These are phyloP conservation scores for Drosophila algonquin DNA, from an alignment of 2,888 invertebrate species.

Conservation along the genomic window DNA sequence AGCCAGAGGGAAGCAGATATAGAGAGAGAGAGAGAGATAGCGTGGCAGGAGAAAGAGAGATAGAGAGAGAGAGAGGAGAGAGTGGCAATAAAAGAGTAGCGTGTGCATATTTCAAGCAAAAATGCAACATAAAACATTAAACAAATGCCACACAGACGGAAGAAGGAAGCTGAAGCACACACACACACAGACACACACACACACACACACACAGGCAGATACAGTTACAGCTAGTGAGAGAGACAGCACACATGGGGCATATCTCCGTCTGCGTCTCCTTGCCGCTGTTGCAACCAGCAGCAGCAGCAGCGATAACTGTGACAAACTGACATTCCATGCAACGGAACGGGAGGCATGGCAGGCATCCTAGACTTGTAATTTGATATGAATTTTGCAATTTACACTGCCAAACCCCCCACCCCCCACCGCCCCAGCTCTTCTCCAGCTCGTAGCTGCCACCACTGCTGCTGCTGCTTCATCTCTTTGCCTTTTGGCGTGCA, in stretches of 20 bases:
- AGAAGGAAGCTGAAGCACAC: constrained; percentile 10
- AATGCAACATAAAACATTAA: constrained; percentile 75
- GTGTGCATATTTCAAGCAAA: constrained; percentile 72
- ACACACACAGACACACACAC: background rate
- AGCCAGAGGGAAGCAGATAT: too few relatives aligned
- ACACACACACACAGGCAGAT: background rate
- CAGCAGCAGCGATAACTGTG: constrained; percentile 53
- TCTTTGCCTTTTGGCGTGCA: constrained; percentile 30
- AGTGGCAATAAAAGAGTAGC: constrained; percentile 71
- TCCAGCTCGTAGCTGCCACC: background rate
- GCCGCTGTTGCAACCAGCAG: constrained; percentile 9
- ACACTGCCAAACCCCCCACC: constrained; percentile 64
- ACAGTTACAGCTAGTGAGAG: constrained; percentile 15
- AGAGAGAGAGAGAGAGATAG: background rate
- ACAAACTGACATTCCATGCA: constrained; percentile 51
- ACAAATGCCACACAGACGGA: constrained; percentile 67
- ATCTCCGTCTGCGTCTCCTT: constrained; percentile 10
- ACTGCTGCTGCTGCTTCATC: background rate
- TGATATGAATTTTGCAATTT: constrained; percentile 73
- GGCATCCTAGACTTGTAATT: constrained; percentile 47
- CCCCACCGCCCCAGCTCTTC: constrained; percentile 29
- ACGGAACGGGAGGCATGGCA: background rate
- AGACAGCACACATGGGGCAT: constrained; percentile 25
- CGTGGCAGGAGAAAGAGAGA: background rate
- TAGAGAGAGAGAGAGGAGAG: constrained; percentile 18